Percentiles rank a stretch among this genome's conserved stretches.
Evolutionary conservation across 2,797 vertebrate species (phyloP).

Genomic region (Numenius phaeopus): DNA sequence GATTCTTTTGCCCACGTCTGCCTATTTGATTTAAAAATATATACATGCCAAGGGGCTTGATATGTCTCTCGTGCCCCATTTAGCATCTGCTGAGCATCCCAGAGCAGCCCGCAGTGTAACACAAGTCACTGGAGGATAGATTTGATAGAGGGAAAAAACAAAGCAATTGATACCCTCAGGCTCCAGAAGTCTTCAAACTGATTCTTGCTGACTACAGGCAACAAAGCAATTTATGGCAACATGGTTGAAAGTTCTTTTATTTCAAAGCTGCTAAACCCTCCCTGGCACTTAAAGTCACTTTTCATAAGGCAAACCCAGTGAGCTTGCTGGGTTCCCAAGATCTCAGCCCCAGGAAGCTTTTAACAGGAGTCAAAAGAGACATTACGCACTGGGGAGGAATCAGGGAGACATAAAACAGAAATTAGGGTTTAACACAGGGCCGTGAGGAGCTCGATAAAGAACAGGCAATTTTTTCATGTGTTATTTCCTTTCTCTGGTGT

Average conservation of each 20-base stretch:
- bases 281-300: conserved; percentile 67
- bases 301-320: conserved; percentile 51
- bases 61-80: conserved; percentile 74
- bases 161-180: conserved; percentile 76
- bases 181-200: conserved; percentile 67
- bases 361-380: conserved; percentile 50
- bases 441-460: not conserved
- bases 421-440: conserved; percentile 5
- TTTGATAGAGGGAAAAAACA: conserved; percentile 75
- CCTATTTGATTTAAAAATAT: conserved; percentile 80
- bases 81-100: conserved; percentile 76
- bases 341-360: conserved; percentile 64
- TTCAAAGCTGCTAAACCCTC: conserved; percentile 60
- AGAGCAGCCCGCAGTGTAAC: conserved; percentile 67
- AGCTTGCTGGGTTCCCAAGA: conserved; percentile 38
- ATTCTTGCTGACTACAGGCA: conserved; percentile 76
- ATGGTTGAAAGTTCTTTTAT: conserved; percentile 62
- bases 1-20: conserved; percentile 61
- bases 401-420: conserved; percentile 55
- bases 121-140: conserved; percentile 73
- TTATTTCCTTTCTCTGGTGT: not conserved
- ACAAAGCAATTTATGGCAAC: conserved; percentile 68
- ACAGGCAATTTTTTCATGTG: not conserved
- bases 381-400: conserved; percentile 38
- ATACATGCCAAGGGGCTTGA: conserved; percentile 75